Evolutionary conservation across 2,113 vertebrate genomes (phyloP).

Genomic region (Symphodus melops): DNA sequence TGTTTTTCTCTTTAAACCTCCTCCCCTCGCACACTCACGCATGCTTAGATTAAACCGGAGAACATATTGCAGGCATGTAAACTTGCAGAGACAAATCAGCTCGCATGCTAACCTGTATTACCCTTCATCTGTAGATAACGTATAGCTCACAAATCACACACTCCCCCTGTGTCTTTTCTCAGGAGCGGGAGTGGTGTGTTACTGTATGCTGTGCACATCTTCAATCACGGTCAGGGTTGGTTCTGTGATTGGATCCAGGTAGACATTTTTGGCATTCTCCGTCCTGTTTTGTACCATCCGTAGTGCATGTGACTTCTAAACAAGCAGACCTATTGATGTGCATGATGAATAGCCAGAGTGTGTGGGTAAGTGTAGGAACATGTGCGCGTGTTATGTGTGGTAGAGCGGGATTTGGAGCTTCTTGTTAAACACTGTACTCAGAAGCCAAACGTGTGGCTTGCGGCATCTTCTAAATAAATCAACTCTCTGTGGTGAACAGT

Average conservation of each 20-base stretch:
- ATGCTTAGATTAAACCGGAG: constrained; percentile 28
- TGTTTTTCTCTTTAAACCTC: constrained; percentile 55
- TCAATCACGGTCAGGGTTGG: constrained; percentile 39
- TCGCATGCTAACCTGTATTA: background rate
- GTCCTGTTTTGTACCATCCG: constrained; percentile 36
- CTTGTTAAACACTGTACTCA: background rate
- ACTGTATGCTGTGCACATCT: constrained; percentile 30
- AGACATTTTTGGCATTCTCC: constrained; percentile 59
- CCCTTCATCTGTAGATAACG: background rate
- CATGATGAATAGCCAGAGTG: constrained; percentile 31
- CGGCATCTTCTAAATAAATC: constrained; percentile 31
- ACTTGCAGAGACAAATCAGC: constrained; percentile 21
- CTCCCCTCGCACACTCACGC: constrained; percentile 9
- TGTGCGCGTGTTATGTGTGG: background rate
- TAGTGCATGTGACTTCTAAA: constrained; percentile 43
- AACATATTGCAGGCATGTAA: constrained; percentile 35
- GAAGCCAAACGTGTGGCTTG: constrained; percentile 45
- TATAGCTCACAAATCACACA: constrained; percentile 32
- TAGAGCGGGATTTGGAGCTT: constrained; percentile 14
- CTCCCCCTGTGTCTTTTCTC: background rate
- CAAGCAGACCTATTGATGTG: constrained; percentile 49
- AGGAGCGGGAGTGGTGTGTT: constrained; percentile 22
- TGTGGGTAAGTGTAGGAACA: background rate
- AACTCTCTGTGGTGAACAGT: constrained; percentile 39
- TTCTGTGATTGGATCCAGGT: constrained; percentile 51